Conservation (phyloP, 2,797 vertebrate genomes). For the Chiroxiphia lanceolata region DNA sequence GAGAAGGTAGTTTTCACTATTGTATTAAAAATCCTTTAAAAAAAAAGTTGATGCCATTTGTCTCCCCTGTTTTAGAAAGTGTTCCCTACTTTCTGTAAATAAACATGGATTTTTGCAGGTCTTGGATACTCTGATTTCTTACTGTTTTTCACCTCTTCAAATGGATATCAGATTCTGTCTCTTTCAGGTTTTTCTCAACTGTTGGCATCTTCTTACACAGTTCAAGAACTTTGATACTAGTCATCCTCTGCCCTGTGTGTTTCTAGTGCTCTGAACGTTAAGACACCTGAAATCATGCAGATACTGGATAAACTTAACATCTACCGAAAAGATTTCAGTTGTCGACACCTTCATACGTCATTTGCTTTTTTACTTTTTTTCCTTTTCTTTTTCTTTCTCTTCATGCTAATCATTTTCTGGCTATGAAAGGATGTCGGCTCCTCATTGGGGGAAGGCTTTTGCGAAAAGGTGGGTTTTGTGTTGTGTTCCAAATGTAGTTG, state of each 20-base stretch:
- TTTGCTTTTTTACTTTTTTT: conserved; percentile 70
- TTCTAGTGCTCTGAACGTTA: background rate
- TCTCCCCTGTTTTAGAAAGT: background rate
- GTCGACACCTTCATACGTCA: conserved; percentile 45
- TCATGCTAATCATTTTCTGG: conserved; percentile 70
- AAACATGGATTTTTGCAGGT: conserved; percentile 26
- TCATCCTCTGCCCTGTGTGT: background rate
- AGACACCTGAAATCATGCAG: background rate
- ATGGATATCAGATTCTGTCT: conserved; percentile 8
- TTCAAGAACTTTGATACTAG: background rate
- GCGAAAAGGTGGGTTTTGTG: conserved; percentile 69
- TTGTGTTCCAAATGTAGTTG: conserved; percentile 33
- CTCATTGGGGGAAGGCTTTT: conserved; percentile 71
- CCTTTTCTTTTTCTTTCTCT: conserved; percentile 57
- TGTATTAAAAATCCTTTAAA: background rate
- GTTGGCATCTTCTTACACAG: background rate
- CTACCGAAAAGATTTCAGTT: conserved; percentile 3
- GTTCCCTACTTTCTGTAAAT: background rate
- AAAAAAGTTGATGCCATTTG: background rate
- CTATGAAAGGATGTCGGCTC: conserved; percentile 73
- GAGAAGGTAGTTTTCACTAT: background rate
- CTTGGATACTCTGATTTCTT: background rate
- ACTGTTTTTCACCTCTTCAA: background rate
- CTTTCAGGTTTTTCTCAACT: conserved; percentile 12
- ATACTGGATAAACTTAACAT: background rate